Conservation (phyloP, 2,888 invertebrate species). For the Tipula unca region DNA sequence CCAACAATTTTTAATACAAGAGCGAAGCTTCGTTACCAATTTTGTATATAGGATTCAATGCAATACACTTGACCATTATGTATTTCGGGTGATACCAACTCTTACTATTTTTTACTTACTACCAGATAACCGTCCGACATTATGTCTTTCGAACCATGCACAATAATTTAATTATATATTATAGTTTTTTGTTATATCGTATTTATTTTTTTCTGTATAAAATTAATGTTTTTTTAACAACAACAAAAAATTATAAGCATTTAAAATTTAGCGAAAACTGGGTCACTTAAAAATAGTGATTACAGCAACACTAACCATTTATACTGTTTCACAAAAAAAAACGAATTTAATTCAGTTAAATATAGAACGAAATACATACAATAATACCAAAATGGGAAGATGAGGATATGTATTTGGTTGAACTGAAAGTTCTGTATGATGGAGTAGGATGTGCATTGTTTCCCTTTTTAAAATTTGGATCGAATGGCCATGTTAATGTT, state of each 20-base stretch:
- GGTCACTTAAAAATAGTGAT: neutral
- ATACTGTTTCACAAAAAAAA: neutral
- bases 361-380: neutral
- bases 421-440: too few species aligned
- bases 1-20: too few species aligned
- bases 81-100: too few species aligned
- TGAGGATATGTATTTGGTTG: too few species aligned
- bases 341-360: neutral
- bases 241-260: neutral
- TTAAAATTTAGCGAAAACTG: neutral
- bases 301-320: neutral
- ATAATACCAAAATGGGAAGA: neutral
- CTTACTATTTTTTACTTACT: too few species aligned
- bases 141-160: neutral
- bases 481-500: too few species aligned
- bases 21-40: too few species aligned
- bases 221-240: neutral
- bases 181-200: neutral
- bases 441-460: too few species aligned
- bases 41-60: too few species aligned
- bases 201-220: neutral
- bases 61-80: too few species aligned
- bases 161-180: neutral
- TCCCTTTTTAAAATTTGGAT: too few species aligned
- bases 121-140: too few species aligned